Percentiles rank a stretch among this genome's conserved stretches.
phyloP scores from a whole-genome alignment of 2,888 invertebrate species.

The Aplocera efformata region DNA sequence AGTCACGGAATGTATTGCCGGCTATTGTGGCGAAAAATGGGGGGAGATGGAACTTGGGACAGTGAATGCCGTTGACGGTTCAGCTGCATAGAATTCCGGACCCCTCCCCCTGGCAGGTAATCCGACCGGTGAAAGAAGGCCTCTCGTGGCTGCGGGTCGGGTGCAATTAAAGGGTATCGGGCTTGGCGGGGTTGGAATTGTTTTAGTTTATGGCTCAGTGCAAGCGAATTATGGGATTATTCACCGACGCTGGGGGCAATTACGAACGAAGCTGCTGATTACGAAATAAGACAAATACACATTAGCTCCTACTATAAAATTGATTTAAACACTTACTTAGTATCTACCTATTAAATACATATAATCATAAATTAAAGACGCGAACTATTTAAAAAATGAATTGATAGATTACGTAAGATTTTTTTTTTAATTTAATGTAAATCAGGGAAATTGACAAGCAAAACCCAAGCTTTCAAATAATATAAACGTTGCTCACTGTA shows the following conservation, averaged over 20 bases:
- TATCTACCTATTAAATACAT: constrained; percentile 1
- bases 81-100: constrained; percentile 26
- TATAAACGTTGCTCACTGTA: too few species aligned
- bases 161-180: constrained; percentile 29
- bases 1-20: constrained; percentile 79
- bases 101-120: constrained; percentile 8
- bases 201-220: constrained; percentile 19
- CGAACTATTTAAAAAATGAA: too few species aligned
- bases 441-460: too few species aligned
- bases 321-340: too few species aligned
- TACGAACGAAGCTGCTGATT: too few species aligned
- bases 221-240: constrained; percentile 12
- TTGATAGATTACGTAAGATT: too few species aligned
- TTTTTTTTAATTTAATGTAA: too few species aligned
- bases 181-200: constrained; percentile 16
- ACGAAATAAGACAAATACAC: too few species aligned
- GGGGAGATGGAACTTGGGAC: constrained; percentile 57
- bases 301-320: too few species aligned
- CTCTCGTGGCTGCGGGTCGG: constrained; percentile 11
- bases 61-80: constrained; percentile 49
- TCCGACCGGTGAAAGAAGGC: constrained; percentile 10
- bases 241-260: neutral
- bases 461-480: too few species aligned
- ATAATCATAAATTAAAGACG: too few species aligned
- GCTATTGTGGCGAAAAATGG: constrained; percentile 78